Base-by-base conservation (phyloP, 1,140 invertebrate genomes). In the Drosophila saltans region DNA sequence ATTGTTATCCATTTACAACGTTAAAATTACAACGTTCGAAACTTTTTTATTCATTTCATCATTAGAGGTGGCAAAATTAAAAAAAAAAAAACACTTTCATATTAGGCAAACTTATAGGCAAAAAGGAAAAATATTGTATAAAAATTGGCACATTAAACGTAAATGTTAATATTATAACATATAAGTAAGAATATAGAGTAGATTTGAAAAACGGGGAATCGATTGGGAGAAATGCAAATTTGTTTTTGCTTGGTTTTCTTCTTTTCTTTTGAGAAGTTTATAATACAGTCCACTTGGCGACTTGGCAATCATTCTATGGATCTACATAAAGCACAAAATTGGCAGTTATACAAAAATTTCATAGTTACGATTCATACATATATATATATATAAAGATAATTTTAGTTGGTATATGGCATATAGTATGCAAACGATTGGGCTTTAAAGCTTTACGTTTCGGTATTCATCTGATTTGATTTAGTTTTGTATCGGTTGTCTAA, bases 61-160 rank as follows among this genome's bases (percentile, higher is more conserved):
- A 45, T 76, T 78, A 69, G 64, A 63, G 69, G 11, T 43, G 41
- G 41, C 3, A n/a, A 21, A 48, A 21, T 21, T 3, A 48, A 52
- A 52, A 52, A 52, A 52, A 52, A 52, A 52, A 52, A 52, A 26
- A 52, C 45, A 72, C 82, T 73, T 72, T 84, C 69, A 82, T 84
- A 80, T 82, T 71, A 78, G 66, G 71, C 73, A 52, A 71, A 88
- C 80, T 89, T 89, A 89, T 69, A 81, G 72, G 81, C 74, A 80
- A 76, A 72, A 72, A 70, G 70, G 45, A 52, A 26, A 81, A 72
- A 68, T 74, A 73, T 80, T 83, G 72, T 73, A 52, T 52, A 26
- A 52, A 88, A 88, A 74, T 82, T 86, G 83, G 79, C 83, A 86
- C 83, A 86, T 86, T 88, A 81, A 89, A 89, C 80, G 67, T 89